Conservation (phyloP, 2,797 vertebrate species). For the Apogon hyalosoma region DNA sequence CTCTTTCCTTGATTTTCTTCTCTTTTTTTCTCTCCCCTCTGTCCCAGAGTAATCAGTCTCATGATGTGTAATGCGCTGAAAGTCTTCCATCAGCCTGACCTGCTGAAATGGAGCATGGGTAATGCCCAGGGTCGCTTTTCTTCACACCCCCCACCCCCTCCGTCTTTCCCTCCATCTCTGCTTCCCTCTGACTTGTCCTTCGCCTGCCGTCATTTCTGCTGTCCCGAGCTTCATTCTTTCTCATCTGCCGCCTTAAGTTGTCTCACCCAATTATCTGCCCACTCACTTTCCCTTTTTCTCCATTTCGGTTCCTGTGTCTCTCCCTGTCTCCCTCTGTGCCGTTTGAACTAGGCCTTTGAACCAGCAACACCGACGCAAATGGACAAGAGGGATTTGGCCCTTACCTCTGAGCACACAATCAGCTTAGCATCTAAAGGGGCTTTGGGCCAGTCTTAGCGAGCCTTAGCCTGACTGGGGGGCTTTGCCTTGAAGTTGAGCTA, state of each 20-base stretch:
- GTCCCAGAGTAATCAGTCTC: slow-evolving; percentile 82
- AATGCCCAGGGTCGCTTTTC: slow-evolving; percentile 77
- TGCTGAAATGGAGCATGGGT: slow-evolving; percentile 81
- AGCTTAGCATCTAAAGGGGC: slow-evolving; percentile 79
- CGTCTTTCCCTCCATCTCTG: slow-evolving; percentile 47
- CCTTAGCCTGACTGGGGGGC: slow-evolving; percentile 72
- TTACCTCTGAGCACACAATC: slow-evolving; percentile 79
- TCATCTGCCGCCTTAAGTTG: slow-evolving; percentile 63
- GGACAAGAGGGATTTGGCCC: slow-evolving; percentile 83
- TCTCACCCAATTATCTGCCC: slow-evolving; percentile 47
- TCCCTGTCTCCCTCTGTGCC: slow-evolving; percentile 44
- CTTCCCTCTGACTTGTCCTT: slow-evolving; percentile 34
- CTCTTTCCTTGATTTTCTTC: slow-evolving; percentile 58
- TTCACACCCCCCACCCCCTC: slow-evolving; percentile 70
- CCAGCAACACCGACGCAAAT: slow-evolving; percentile 78
- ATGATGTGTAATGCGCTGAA: slow-evolving; percentile 83
- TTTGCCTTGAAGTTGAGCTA: slow-evolving; percentile 86
- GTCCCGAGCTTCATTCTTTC: slow-evolving; percentile 36
- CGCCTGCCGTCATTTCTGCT: slow-evolving; percentile 30
- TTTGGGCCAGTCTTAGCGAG: slow-evolving; percentile 76
- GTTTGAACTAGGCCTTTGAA: slow-evolving; percentile 85
- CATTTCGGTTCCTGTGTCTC: slow-evolving; percentile 40
- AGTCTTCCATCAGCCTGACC: slow-evolving; percentile 77
- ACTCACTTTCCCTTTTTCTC: slow-evolving; percentile 30
- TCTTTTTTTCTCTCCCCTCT: slow-evolving; percentile 71